phyloP scores from a whole-genome alignment of 1,140 invertebrate genomes.

The Drosophila kikkawai region DNA sequence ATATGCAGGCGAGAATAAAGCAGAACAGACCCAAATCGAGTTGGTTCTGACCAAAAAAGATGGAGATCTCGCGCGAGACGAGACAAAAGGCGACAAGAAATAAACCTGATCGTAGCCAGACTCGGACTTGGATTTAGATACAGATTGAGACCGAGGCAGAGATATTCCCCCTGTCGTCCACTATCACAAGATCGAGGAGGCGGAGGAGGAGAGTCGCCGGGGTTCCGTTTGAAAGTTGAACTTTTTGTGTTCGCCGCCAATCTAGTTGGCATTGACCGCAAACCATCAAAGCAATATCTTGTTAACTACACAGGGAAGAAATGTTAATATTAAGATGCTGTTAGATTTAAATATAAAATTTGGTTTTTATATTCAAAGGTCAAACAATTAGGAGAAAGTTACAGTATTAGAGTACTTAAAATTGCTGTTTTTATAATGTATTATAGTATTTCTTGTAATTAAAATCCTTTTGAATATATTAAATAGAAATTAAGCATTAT shows the following conservation, averaged over 20 bases:
- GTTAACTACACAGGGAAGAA: conserved; percentile 10
- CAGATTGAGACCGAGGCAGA: conserved; percentile 5
- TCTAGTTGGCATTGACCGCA: conserved; percentile 81
- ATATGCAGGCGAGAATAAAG: conserved; percentile 52
- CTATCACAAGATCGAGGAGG: background rate
- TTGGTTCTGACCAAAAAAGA: conserved; percentile 6
- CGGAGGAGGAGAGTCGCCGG: background rate
- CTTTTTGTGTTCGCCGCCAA: conserved; percentile 27
- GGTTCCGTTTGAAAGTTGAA: conserved; percentile 40
- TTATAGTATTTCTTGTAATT: no score
- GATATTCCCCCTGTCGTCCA: background rate
- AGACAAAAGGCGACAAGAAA: conserved; percentile 28
- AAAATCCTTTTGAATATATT: background rate
- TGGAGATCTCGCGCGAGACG: conserved; percentile 4
- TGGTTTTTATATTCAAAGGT: background rate
- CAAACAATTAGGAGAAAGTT: background rate
- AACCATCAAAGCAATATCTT: conserved; percentile 54
- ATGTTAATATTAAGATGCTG: background rate
- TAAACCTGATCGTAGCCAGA: conserved; percentile 31
- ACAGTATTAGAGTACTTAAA: background rate
- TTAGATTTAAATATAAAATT: background rate
- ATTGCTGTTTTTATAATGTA: no score
- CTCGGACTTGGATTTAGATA: background rate
- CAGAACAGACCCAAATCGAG: conserved; percentile 34
- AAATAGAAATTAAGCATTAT: background rate